Percentiles rank a stretch among this genome's conserved stretches.
Evolutionary conservation across 2,888 invertebrate species (phyloP).

Genomic region (Limnephilus rhombicus): DNA sequence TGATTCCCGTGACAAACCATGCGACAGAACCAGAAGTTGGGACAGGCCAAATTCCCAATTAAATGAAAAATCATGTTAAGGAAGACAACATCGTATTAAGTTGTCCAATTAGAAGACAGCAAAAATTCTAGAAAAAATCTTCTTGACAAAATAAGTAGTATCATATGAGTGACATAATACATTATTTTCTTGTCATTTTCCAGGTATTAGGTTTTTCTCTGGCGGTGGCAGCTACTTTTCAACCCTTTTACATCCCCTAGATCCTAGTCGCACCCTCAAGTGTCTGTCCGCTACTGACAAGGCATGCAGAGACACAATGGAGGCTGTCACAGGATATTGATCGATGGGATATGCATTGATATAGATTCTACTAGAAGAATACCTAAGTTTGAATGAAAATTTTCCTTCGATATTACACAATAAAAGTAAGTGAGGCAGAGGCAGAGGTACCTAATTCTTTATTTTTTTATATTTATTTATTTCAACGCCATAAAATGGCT

Average conservation of each 20-base stretch:
- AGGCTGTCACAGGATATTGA: constrained; percentile 40
- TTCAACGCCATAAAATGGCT: too few species aligned
- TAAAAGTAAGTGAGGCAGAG: neutral
- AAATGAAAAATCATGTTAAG: neutral
- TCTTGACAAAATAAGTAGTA: neutral
- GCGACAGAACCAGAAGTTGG: neutral
- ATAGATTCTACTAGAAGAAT: neutral
- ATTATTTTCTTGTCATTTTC: neutral
- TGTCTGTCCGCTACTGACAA: constrained; percentile 5
- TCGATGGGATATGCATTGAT: constrained; percentile 17
- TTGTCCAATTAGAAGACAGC: neutral
- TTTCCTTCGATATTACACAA: neutral
- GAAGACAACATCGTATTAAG: neutral
- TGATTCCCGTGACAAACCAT: neutral
- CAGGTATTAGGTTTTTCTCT: neutral
- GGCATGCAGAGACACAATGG: constrained; percentile 23
- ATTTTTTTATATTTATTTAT: too few species aligned
- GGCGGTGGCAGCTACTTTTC: neutral
- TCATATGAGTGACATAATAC: neutral
- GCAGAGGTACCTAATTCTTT: neutral
- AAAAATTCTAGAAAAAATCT: neutral
- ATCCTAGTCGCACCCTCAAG: constrained; percentile 11
- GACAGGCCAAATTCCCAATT: neutral
- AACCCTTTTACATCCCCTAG: neutral
- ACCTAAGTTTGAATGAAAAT: neutral